Evolutionary conservation across 2,797 vertebrate species (phyloP), one percentile per base, ranked within the genome.

Genomic region (Rhinatrema bivittatum): DNA sequence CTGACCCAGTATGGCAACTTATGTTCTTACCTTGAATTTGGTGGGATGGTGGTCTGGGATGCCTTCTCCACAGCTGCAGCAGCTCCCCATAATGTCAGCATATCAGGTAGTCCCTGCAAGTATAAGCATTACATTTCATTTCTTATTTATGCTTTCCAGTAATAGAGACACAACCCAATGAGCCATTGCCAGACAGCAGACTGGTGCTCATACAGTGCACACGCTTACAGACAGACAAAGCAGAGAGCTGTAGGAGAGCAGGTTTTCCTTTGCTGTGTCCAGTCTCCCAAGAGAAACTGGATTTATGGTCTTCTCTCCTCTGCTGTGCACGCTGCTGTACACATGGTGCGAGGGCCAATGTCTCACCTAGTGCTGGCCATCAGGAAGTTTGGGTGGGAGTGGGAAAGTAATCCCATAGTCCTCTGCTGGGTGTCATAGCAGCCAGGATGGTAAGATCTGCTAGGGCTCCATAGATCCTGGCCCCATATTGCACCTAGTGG

Each of bases 21-120:
- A n/a, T n/a, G n/a, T n/a, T n/a, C n/a, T 56, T 62, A 96, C 96
- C 91, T 98, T 97, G 68, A 98, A 99, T 70, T 96, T 98, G 65
- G 90, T 97, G 63, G 94, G 94, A 60, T 98, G 96, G 87, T 92
- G 92, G 85, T 97, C 91, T 78, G 87, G 87, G 72, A 94, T 62
- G 70, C 87, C 82, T 78, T 96, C 93, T 83, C 86, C 88, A 79
- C 92, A 97, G 75, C 94, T 94, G 83, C 91, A 97, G 79, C 95
- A 98, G 88, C 90, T 93, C 87, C 96, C 96, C 96, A 99, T 99
- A 86, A 85, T 80, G 84, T 89, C 88, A 85, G 87, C 81, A 75
- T 74, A 72, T 83, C 76, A 76, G 78, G 79, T 68, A 86, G 89
- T 86, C 88, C 82, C 78, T 85, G 37, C 16, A 52, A 2, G 29